A percentile compares a stretch with the other conserved stretches of the same genome.
Conservation (phyloP, 2,797 vertebrate species). For the Selene dorsalis region DNA sequence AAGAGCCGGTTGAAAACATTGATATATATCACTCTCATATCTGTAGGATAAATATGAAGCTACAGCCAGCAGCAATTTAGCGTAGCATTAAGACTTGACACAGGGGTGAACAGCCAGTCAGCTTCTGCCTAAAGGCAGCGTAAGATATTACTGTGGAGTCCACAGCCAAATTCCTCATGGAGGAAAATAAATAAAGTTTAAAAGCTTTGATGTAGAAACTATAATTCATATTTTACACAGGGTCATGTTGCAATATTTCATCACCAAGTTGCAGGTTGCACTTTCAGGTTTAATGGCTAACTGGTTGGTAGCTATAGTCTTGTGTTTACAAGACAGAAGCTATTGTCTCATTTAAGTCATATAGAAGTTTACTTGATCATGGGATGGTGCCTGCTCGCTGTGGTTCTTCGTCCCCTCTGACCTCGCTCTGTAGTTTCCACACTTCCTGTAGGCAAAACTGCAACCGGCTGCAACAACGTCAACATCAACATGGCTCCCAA, state of each 20-base stretch:
- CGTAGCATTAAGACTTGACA: too few species aligned
- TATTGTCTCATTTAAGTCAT: background rate
- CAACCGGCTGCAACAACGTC: slow-evolving; percentile 49
- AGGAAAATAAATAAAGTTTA: too few species aligned
- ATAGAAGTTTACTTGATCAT: background rate
- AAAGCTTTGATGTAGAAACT: too few species aligned
- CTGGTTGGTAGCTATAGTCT: background rate
- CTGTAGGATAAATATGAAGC: background rate
- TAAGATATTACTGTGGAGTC: too few species aligned
- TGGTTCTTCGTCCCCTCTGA: slow-evolving; percentile 34
- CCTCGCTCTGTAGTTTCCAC: slow-evolving; percentile 33
- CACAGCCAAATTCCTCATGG: too few species aligned
- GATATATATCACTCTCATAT: background rate
- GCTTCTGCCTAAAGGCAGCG: too few species aligned
- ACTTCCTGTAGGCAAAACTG: slow-evolving; percentile 36
- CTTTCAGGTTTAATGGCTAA: background rate
- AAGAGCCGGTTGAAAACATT: background rate
- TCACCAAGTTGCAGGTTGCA: too few species aligned
- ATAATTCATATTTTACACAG: too few species aligned
- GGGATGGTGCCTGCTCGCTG: background rate
- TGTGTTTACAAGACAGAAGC: background rate
- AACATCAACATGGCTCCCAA: slow-evolving; percentile 46
- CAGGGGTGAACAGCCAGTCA: too few species aligned
- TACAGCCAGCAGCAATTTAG: background rate
- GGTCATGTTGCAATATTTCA: too few species aligned